Conservation (phyloP, 2,113 vertebrate species). For the Gymnobelideus leadbeateri region DNA sequence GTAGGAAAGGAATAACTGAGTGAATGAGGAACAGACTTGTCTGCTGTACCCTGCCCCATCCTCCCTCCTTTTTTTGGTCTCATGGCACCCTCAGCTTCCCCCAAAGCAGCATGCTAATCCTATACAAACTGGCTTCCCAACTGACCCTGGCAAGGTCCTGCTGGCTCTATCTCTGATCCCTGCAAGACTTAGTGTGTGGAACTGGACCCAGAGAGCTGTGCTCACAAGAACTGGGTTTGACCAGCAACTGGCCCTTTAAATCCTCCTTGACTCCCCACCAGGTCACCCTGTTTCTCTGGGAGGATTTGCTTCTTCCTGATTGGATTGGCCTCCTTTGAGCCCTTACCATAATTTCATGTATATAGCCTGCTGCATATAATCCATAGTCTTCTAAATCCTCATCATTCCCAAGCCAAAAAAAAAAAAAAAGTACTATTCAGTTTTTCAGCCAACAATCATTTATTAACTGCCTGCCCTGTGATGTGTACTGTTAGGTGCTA, state of each 20-base stretch:
- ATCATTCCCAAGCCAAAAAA: too few relatives aligned
- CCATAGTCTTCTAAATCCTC: not conserved
- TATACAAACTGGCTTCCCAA: constrained; percentile 64
- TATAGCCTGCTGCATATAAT: not conserved
- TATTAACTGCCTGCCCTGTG: not conserved
- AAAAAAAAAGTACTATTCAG: not conserved
- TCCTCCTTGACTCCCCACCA: constrained; percentile 59
- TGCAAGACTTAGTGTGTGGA: constrained; percentile 55
- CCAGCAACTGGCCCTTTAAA: constrained; percentile 69
- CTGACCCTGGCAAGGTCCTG: constrained; percentile 51
- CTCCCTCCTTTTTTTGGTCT: constrained; percentile 58
- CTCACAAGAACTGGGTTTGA: not conserved
- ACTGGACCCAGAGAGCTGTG: constrained; percentile 50
- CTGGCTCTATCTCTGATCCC: constrained; percentile 13
- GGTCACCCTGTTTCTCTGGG: constrained; percentile 66
- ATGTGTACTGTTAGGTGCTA: not conserved
- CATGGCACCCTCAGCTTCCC: constrained; percentile 65
- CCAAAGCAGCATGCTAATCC: constrained; percentile 72
- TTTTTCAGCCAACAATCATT: not conserved
- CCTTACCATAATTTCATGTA: not conserved
- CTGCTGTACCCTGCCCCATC: not conserved
- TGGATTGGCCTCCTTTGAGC: constrained; percentile 77
- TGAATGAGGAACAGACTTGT: not conserved
- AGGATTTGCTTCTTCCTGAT: constrained; percentile 76
- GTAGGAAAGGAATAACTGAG: not conserved